Base-by-base conservation (phyloP, 1,140 invertebrate genomes). In the Psix sp. region DNA sequence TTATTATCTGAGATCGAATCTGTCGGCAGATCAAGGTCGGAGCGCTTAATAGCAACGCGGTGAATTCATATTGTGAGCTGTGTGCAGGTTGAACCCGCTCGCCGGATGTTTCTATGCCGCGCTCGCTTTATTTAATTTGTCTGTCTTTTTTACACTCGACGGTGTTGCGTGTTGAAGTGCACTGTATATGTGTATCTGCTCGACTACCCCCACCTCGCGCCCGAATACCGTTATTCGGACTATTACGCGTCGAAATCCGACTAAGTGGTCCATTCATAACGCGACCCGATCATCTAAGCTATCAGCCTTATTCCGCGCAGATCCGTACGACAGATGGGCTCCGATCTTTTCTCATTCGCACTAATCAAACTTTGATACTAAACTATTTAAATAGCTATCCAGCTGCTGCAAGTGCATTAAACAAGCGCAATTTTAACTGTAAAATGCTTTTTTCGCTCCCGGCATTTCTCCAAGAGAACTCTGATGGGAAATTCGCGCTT, bases 181-280 rank as follows among this genome's bases (percentile, higher is more conserved):
- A 45, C 10, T n/a, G n/a, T n/a, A n/a, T 29, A 14, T 15, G 17
- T 51, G 29, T 21, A 16, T 21, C 2, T 51, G 21, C 24, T 18
- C 9, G 14, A 11, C 13, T 48, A 40, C 6, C 29, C 31, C 40
- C 42, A 33, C 54, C 31, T 38, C 16, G 20, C 29, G 15, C 56
- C 20, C 35, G 39, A 62, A 46, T 45, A 62, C 57, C 57, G 57
- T 62, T 62, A 62, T 24, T 49, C 36, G 45, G 57, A 46, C 57
- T 62, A 62, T 62, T 62, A 62, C 24, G 42, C 39, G 42, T 56
- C 39, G 17, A n/a, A 20, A 36, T 3, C 6, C 15, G 15, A 10
- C 16, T 40, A 40, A 52, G 21, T 52, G 36, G 35, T 52, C 35
- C 35, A 52, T 52, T 52, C 36, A 40, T 40, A 39, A 52, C 13